Evolutionary conservation across 35 echinoderm and acorn worm genomes (phyloP).

Genomic region (Ophioderma brevispina): DNA sequence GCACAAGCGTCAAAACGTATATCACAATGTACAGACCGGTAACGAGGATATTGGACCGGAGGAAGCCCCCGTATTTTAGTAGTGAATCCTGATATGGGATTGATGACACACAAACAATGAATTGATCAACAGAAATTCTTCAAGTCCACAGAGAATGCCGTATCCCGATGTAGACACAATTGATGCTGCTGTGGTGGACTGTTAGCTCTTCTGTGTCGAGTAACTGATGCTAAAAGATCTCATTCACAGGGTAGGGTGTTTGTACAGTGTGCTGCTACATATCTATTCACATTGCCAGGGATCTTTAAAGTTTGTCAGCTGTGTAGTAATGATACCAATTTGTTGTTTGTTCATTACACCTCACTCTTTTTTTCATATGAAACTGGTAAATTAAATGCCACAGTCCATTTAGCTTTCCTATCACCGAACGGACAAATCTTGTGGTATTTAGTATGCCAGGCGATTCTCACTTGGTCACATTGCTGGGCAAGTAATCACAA

Average conservation of each 20-base stretch:
- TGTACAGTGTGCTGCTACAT: slow-evolving; percentile 7
- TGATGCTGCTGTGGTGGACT: slow-evolving; percentile 27
- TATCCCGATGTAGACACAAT: not conserved
- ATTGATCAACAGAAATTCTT: not conserved
- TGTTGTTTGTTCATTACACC: too few relatives aligned
- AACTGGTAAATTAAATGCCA: too few relatives aligned
- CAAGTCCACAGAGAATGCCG: slow-evolving; percentile 4
- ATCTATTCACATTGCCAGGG: slow-evolving; percentile 29
- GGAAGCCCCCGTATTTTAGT: not conserved
- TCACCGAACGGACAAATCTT: too few relatives aligned
- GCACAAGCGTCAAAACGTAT: too few relatives aligned
- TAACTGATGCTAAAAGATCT: not conserved
- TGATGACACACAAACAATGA: not conserved
- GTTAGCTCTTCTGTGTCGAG: slow-evolving; percentile 4
- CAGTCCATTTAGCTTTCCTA: too few relatives aligned
- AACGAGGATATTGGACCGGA: slow-evolving; percentile 15
- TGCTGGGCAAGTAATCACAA: too few relatives aligned
- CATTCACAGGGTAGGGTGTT: not conserved
- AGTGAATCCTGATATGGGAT: not conserved
- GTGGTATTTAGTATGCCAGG: too few relatives aligned
- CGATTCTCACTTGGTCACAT: too few relatives aligned
- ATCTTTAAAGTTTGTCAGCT: slow-evolving; percentile 32
- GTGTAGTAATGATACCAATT: slow-evolving; percentile 11
- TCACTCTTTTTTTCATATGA: too few relatives aligned
- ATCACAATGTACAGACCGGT: slow-evolving; percentile 36